phyloP scores from a whole-genome alignment of 1,140 invertebrate species.

The Lamellibrachia luymesi region DNA sequence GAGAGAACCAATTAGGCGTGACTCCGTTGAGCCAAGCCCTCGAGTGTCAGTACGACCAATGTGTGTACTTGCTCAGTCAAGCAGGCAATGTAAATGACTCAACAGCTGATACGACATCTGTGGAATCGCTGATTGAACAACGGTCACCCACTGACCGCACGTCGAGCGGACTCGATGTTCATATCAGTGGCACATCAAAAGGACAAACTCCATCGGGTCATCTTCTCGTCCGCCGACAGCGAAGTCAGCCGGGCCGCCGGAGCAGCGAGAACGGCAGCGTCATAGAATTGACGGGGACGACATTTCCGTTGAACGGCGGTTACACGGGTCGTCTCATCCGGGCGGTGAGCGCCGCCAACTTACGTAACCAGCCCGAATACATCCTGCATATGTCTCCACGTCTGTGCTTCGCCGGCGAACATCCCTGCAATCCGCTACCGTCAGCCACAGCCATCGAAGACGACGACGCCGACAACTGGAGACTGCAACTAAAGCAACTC shows the following conservation, averaged over 20 bases:
- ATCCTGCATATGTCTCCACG: slow-evolving; percentile 34
- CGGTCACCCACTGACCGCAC: not conserved
- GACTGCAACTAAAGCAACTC: not conserved
- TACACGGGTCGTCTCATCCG: slow-evolving; percentile 28
- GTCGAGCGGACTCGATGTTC: not conserved
- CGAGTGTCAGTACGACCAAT: not conserved
- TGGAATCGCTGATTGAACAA: not conserved
- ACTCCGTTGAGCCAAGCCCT: slow-evolving; percentile 38
- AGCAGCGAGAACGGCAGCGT: slow-evolving; percentile 12
- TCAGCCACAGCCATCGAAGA: not conserved
- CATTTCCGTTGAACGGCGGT: slow-evolving; percentile 12
- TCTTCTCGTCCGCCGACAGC: slow-evolving; percentile 1
- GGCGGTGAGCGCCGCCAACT: slow-evolving; percentile 34
- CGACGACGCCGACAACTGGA: slow-evolving; percentile 12
- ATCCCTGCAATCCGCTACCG: not conserved
- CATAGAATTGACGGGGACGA: slow-evolving; percentile 2
- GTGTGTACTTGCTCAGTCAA: not conserved
- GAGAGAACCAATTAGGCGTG: slow-evolving; percentile 34
- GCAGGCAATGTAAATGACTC: not conserved
- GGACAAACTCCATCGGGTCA: not conserved
- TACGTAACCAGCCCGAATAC: slow-evolving; percentile 42
- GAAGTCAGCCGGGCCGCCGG: not conserved
- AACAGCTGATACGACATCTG: not conserved
- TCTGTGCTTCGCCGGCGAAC: slow-evolving; percentile 16
- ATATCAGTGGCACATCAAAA: not conserved